Evolutionary conservation across 2,888 invertebrate genomes (phyloP).

Genomic region (Anoplius nigerrimus): DNA sequence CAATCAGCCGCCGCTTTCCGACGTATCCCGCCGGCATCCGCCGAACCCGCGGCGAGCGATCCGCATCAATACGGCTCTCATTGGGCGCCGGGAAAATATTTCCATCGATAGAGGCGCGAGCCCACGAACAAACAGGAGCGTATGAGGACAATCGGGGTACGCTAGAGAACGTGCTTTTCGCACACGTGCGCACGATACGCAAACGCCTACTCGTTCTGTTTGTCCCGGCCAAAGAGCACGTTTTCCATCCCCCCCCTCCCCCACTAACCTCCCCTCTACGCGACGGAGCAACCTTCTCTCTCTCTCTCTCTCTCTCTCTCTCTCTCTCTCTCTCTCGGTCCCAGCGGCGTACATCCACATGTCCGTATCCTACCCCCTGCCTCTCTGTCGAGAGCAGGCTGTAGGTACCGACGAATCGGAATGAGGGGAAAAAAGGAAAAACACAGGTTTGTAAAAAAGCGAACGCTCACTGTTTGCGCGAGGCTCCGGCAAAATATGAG

Average conservation of each 20-base stretch:
- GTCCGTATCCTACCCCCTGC: too few species aligned
- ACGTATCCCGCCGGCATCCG: not conserved
- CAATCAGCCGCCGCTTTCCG: not conserved
- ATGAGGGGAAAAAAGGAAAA: too few species aligned
- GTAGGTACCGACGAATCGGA: too few species aligned
- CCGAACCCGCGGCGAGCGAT: conserved; percentile 11
- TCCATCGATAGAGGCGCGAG: not conserved
- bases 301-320: not conserved
- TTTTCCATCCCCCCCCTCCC: not conserved
- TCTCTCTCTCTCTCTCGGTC: not conserved
- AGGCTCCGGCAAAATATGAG: too few species aligned
- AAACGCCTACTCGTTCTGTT: not conserved
- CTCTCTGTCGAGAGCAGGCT: too few species aligned
- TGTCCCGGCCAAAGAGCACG: not conserved
- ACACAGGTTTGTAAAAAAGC: too few species aligned
- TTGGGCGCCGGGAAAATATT: not conserved
- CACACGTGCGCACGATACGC: conserved; percentile 3
- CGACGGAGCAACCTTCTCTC: too few species aligned
- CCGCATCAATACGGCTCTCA: too few species aligned
- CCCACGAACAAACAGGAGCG: conserved; percentile 7
- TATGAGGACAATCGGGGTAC: not conserved
- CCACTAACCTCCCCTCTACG: too few species aligned
- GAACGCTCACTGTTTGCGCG: too few species aligned
- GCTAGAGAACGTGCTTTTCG: not conserved
- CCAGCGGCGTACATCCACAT: too few species aligned